Evolutionary conservation across 2,888 invertebrate species (phyloP), one percentile per base, ranked within the genome.

Genomic region (Lasioglossum pauxillum): DNA sequence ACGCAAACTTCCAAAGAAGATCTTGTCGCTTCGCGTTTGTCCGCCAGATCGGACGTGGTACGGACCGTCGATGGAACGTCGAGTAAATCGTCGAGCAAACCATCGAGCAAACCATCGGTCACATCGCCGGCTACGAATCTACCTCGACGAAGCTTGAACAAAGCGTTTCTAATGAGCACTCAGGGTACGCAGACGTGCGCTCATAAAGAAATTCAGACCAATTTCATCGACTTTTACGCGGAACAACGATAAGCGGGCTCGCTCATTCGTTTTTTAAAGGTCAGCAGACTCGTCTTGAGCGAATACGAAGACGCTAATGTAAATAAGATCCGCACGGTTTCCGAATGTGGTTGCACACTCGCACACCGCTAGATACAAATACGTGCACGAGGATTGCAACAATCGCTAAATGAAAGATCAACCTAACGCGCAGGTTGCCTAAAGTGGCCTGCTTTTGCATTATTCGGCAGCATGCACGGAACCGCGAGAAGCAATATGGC

Each of bases 101-200:
- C 60, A 1, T 60, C 60, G 23, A 60, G 60, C 60, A 16, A 14
- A 57, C n/a, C 53, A 2, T 57, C 53, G 10, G 2, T 23, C 10
- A 1, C 23, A 44, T 44, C 14, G 12, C 44, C 44, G 4, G 4
- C 44, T 38, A 19, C 46, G 12, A 1, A 16, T 27, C 78, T 49
- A 14, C 35, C 60, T 35, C 64, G 38, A 7, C 75, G 73, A 46
- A 71, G 27, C 5, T 57, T 75, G 16, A 87, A 82, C 73, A 86
- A 69, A 75, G 76, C 46, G 49, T 41, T 87, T 31, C 83, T 93
- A 71, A 44, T 89, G 23, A 90, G 90, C 53, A 90, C 84, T 57
- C 89, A 91, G 72, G 76, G 75, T 16, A 92, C 91, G 0, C 93
- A 93, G 79, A 93, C 93, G 7, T 85, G 84, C 16, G 79, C 87